These are phyloP conservation scores for Disparrhopalites patrizii DNA, from an alignment of 2,888 invertebrate species.

Conservation along the genomic window DNA sequence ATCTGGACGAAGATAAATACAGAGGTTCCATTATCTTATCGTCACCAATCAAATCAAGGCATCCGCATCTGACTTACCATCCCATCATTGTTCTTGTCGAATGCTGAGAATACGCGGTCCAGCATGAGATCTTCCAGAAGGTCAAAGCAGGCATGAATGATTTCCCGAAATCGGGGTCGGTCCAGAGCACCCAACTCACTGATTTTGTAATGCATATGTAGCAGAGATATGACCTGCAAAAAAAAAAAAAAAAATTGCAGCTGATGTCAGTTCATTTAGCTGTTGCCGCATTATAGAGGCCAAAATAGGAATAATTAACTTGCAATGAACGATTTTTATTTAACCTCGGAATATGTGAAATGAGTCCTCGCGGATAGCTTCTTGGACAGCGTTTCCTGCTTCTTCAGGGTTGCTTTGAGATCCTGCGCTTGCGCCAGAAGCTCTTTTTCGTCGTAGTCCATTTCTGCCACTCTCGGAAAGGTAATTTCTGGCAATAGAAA, in stretches of 20 bases:
- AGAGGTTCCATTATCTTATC: too few species aligned
- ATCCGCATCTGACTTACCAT: slow-evolving; percentile 19
- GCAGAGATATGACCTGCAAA: neutral
- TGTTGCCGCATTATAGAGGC: neutral
- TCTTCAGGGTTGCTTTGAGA: too few species aligned
- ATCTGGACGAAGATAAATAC: slow-evolving; percentile 7
- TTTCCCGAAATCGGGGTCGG: slow-evolving; percentile 33
- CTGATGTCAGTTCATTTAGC: neutral
- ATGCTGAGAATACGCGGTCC: slow-evolving; percentile 35
- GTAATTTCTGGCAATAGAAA: too few species aligned
- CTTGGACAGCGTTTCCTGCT: too few species aligned
- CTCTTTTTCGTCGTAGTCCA: too few species aligned
- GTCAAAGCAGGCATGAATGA: slow-evolving; percentile 38
- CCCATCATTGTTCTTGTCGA: slow-evolving; percentile 38
- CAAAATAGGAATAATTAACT: neutral
- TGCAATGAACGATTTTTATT: too few species aligned
- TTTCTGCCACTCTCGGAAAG: too few species aligned
- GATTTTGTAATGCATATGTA: slow-evolving; percentile 29
- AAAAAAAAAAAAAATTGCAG: neutral
- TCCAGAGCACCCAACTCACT: slow-evolving; percentile 24
- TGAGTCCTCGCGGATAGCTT: neutral
- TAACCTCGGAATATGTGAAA: neutral
- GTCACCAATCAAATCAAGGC: too few species aligned
- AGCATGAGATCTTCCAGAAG: slow-evolving; percentile 42
- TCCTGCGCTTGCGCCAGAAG: too few species aligned